Conservation (phyloP, 1,140 invertebrate species). For the Atta cephalotes region DNA sequence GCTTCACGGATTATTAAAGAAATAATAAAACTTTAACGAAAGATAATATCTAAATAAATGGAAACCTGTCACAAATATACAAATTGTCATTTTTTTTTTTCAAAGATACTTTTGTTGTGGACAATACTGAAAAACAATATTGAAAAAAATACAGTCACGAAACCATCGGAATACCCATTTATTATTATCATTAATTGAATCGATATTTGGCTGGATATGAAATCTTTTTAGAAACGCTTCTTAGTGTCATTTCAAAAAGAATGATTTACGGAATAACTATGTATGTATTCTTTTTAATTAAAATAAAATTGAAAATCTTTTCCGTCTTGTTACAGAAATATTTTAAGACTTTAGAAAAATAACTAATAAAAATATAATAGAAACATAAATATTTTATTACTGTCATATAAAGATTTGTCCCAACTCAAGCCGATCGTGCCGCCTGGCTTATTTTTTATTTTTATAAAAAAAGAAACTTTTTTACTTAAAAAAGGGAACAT, state of each 20-base stretch:
- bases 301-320: background rate
- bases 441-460: no score
- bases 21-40: conserved; percentile 67
- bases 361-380: background rate
- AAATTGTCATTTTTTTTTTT: conserved; percentile 9
- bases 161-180: conserved; percentile 25
- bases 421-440: no score
- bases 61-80: background rate
- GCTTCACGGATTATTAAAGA: conserved; percentile 27
- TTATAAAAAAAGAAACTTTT: no score
- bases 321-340: background rate
- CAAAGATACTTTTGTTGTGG: conserved; percentile 60
- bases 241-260: background rate
- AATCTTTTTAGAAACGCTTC: background rate
- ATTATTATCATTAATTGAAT: conserved; percentile 58
- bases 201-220: background rate
- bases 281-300: background rate
- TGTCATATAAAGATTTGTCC: background rate
- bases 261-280: background rate
- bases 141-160: conserved; percentile 47
- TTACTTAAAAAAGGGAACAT: no score
- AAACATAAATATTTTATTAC: background rate
- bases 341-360: background rate
- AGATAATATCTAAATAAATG: background rate
- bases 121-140: conserved; percentile 71